Percentiles rank a stretch among this genome's conserved stretches.
Conservation (phyloP, 2,113 vertebrate genomes). For the Atrichornis clamosus region DNA sequence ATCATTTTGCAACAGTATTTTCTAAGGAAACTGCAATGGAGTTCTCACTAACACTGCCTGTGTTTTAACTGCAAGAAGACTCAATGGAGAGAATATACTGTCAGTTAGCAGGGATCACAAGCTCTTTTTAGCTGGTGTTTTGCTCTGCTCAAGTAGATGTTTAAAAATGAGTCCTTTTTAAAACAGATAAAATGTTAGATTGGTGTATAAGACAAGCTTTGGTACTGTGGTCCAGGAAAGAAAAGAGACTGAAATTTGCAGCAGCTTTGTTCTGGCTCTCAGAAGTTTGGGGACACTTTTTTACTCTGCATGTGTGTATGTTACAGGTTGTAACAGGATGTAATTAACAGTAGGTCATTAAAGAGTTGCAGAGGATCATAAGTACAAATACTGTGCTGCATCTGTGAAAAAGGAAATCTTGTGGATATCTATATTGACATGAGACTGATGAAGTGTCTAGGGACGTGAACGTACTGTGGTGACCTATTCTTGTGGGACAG, state of each 20-base stretch:
- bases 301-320: fast-evolving
- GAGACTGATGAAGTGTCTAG: not conserved
- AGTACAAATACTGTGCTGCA: not conserved
- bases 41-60: not conserved
- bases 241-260: not conserved
- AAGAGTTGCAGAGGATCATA: not conserved
- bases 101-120: not conserved
- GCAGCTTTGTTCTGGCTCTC: not conserved
- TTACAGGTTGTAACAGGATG: not conserved
- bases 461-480: not conserved
- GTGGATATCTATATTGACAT: not conserved
- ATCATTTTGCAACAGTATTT: not conserved
- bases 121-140: not conserved
- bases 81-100: not conserved
- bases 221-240: not conserved
- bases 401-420: not conserved
- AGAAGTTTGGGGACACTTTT: not conserved
- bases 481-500: not conserved
- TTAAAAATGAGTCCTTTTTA: not conserved
- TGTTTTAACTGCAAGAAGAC: not conserved
- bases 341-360: not conserved
- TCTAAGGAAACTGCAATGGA: not conserved
- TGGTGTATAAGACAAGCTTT: not conserved
- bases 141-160: not conserved
- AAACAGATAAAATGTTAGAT: not conserved